A percentile compares a stretch with the other conserved stretches of the same genome.
Conservation (phyloP, 2,113 vertebrate genomes). For the Phyllostomus discolor region DNA sequence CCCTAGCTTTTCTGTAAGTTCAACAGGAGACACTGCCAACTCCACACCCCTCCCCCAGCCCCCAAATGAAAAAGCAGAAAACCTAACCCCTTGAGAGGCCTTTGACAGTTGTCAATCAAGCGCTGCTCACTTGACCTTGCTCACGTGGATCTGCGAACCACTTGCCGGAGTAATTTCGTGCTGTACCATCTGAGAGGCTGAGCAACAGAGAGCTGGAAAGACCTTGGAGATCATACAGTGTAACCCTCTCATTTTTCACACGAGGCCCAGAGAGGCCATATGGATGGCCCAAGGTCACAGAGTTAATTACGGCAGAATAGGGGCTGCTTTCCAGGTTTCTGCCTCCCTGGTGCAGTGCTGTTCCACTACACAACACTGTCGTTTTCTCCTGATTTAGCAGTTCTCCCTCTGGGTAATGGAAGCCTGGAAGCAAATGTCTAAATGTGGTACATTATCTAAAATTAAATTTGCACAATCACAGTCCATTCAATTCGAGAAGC, state of each 20-base stretch:
- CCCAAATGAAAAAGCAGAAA: neutral
- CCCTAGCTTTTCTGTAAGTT: neutral
- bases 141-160: neutral
- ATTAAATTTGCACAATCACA: constrained; percentile 64
- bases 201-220: neutral
- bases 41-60: neutral
- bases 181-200: neutral
- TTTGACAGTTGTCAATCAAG: neutral
- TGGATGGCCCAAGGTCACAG: neutral
- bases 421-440: constrained; percentile 53
- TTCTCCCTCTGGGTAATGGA: constrained; percentile 39
- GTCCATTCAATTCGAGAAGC: constrained; percentile 31
- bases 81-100: neutral
- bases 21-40: neutral
- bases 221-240: neutral
- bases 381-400: constrained; percentile 16
- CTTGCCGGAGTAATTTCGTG: neutral
- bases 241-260: constrained; percentile 7
- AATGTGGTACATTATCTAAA: constrained; percentile 53
- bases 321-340: neutral
- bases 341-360: neutral
- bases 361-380: neutral
- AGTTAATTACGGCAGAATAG: neutral
- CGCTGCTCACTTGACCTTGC: neutral
- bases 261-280: neutral